Evolutionary conservation across 2,113 vertebrate species (phyloP).

Genomic region (Paramormyrops kingsleyae): DNA sequence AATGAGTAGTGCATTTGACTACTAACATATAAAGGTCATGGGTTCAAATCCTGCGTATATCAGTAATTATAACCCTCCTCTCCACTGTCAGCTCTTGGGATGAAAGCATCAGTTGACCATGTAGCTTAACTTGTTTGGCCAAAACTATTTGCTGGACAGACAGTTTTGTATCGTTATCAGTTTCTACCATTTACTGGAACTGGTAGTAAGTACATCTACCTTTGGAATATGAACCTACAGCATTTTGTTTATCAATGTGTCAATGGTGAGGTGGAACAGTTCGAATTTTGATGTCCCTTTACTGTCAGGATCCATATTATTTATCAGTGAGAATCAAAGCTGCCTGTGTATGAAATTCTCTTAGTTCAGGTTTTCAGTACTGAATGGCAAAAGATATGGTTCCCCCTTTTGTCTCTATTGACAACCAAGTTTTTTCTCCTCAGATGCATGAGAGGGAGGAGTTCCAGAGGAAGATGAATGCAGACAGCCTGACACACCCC

Average conservation of each 20-base stretch:
- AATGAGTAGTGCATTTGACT: background rate
- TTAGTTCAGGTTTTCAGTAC: background rate
- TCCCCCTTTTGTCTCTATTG: background rate
- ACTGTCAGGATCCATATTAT: background rate
- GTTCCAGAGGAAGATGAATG: conserved; percentile 83
- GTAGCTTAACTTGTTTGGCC: background rate
- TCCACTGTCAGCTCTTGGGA: background rate
- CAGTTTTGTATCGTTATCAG: background rate
- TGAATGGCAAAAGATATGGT: background rate
- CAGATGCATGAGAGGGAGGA: conserved; percentile 81
- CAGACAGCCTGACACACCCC: conserved; percentile 78
- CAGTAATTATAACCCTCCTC: background rate
- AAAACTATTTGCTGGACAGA: background rate
- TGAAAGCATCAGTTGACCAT: background rate
- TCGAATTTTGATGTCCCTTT: background rate
- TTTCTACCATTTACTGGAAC: background rate
- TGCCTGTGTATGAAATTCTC: background rate
- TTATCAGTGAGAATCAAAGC: background rate
- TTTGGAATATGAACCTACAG: background rate
- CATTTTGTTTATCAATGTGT: background rate
- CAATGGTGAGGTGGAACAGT: background rate
- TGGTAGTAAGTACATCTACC: background rate
- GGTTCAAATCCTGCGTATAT: background rate
- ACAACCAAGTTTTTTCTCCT: background rate
- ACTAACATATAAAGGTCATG: background rate